A percentile compares a stretch with the other conserved stretches of the same genome.
phyloP scores from a whole-genome alignment of 92 coral and sea anemone genomes.

The Blastomussa wellsi region DNA sequence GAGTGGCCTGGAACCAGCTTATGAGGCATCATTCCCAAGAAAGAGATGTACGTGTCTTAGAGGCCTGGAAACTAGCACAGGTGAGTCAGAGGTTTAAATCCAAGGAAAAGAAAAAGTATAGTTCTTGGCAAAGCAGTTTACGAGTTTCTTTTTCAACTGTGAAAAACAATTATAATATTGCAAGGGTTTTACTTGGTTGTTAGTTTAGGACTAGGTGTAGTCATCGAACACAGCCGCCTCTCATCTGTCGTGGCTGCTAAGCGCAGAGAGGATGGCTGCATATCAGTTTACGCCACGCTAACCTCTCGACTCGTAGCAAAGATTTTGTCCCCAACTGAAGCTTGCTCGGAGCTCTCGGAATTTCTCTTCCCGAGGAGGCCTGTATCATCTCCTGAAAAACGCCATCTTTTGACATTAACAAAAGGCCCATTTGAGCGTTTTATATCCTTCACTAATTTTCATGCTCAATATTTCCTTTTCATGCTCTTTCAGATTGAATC shows the following conservation, averaged over 20 bases:
- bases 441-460: background rate
- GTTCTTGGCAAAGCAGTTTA: too few species aligned
- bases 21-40: constrained; percentile 88
- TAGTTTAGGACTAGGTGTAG: too few species aligned
- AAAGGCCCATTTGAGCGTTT: background rate
- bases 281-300: too few species aligned
- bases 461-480: background rate
- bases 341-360: too few species aligned
- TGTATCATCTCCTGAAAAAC: too few species aligned
- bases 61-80: constrained; percentile 96
- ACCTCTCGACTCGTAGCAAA: too few species aligned
- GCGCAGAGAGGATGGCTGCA: too few species aligned
- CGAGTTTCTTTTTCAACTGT: background rate
- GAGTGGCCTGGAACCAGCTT: constrained; percentile 87
- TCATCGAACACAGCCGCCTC: too few species aligned
- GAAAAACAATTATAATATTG: background rate
- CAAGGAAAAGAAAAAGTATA: too few species aligned
- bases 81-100: constrained; percentile 25
- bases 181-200: background rate
- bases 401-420: too few species aligned
- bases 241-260: too few species aligned
- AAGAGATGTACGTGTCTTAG: constrained; percentile 84
- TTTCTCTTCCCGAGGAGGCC: too few species aligned
- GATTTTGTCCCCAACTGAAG: background rate
- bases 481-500: constrained; percentile 73